Conservation (phyloP, 2,113 vertebrate genomes). For the Astatoreochromis straeleni region DNA sequence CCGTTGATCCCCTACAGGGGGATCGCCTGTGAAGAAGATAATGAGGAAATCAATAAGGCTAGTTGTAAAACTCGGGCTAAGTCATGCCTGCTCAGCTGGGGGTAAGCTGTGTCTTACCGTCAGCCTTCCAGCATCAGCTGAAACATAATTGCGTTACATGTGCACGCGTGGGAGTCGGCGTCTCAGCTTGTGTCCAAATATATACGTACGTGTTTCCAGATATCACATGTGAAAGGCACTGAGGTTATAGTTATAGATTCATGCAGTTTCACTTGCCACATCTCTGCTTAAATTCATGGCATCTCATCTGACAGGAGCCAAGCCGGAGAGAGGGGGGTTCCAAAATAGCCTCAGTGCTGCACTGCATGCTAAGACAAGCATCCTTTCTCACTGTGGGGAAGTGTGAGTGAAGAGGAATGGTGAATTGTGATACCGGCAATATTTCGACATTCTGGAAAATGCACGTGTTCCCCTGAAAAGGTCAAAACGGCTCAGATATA, state of each 20-base stretch:
- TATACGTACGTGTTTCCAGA: not conserved
- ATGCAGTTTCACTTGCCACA: not conserved
- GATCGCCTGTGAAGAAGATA: constrained; percentile 83
- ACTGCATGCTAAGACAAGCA: not conserved
- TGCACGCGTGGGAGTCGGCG: not conserved
- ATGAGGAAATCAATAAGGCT: constrained; percentile 89
- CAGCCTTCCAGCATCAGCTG: constrained; percentile 65
- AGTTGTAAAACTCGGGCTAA: constrained; percentile 90
- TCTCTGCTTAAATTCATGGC: not conserved
- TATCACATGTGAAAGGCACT: not conserved
- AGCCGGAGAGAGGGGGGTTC: not conserved
- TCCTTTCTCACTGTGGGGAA: not conserved
- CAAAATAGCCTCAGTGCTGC: not conserved
- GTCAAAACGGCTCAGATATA: not conserved
- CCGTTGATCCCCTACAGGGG: constrained; percentile 72
- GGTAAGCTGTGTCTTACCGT: constrained; percentile 84
- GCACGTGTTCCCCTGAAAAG: not conserved
- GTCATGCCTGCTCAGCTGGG: constrained; percentile 86
- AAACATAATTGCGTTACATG: constrained; percentile 4
- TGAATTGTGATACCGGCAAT: not conserved
- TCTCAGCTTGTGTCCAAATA: constrained; percentile 2
- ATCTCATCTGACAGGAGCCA: constrained; percentile 14
- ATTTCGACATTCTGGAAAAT: not conserved
- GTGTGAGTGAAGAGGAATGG: not conserved
- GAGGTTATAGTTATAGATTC: not conserved